Evolutionary conservation across 53 echinoderm and acorn worm genomes (phyloP).

Genomic region (Astropecten irregularis): DNA sequence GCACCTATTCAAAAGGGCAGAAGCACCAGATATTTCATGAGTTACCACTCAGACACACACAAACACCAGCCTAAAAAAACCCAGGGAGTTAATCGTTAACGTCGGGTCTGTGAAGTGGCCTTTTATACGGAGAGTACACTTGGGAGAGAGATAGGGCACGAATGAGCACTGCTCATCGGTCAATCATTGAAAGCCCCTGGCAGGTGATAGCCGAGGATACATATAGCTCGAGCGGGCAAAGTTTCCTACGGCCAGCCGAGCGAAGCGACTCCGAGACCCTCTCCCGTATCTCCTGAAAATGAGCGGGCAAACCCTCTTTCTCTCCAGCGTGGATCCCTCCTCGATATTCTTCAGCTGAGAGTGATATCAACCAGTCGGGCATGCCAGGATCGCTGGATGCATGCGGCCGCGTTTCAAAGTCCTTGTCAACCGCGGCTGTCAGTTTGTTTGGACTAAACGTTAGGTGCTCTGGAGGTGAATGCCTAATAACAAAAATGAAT

Average conservation of each 20-base stretch:
- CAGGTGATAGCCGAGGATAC: constrained; percentile 37
- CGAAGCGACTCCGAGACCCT: not conserved
- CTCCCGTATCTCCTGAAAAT: constrained; percentile 5
- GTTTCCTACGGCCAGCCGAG: not conserved
- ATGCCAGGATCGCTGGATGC: not conserved
- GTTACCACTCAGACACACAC: constrained; percentile 29
- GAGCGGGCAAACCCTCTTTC: no score
- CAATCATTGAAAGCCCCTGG: constrained; percentile 32
- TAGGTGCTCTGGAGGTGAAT: not conserved
- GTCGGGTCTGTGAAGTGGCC: constrained; percentile 17
- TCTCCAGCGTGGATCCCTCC: constrained; percentile 11
- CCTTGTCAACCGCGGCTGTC: not conserved
- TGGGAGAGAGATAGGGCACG: constrained; percentile 27
- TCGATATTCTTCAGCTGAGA: not conserved
- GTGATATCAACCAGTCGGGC: not conserved
- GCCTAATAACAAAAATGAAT: no score
- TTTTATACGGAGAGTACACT: constrained; percentile 20
- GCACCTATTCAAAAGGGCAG: constrained; percentile 26
- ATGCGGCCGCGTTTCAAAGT: constrained; percentile 38
- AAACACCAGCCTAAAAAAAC: constrained; percentile 8
- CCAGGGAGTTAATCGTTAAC: constrained; percentile 37
- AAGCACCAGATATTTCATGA: constrained; percentile 42
- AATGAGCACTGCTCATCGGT: constrained; percentile 2
- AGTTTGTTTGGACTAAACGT: constrained; percentile 3
- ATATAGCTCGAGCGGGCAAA: not conserved